These are phyloP conservation scores for Euwallacea fornicatus DNA, from an alignment of 1,140 invertebrate genomes.

Conservation along the genomic window DNA sequence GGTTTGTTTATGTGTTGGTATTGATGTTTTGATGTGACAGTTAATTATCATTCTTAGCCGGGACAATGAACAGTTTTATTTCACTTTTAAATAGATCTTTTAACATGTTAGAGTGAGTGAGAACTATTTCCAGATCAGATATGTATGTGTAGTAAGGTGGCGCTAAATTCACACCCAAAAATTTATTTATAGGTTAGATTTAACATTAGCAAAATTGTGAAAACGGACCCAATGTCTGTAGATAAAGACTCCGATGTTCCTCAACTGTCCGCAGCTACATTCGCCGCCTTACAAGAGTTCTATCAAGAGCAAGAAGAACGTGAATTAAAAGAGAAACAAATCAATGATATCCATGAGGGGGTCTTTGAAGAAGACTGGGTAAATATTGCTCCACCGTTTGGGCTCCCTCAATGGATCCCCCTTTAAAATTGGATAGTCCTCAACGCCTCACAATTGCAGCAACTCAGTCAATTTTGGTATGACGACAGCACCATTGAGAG, in stretches of 20 bases:
- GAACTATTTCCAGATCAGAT: too few species aligned
- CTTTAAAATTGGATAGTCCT: not conserved
- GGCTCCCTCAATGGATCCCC: not conserved
- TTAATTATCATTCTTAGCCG: too few species aligned
- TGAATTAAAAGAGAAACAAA: constrained; percentile 48
- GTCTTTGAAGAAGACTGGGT: constrained; percentile 86
- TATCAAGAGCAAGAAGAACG: constrained; percentile 71
- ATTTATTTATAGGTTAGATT: too few species aligned
- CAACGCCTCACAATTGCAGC: constrained; percentile 62
- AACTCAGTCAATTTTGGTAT: constrained; percentile 98
- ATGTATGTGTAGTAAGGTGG: too few species aligned
- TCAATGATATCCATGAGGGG: constrained; percentile 55
- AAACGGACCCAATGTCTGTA: constrained; percentile 3
- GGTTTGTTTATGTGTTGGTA: too few species aligned
- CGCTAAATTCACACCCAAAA: too few species aligned
- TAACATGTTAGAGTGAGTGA: too few species aligned
- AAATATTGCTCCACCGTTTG: constrained; percentile 40
- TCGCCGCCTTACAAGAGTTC: constrained; percentile 81
- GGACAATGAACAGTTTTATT: too few species aligned
- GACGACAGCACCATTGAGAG: constrained; percentile 71
- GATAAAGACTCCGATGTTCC: constrained; percentile 62
- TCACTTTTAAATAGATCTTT: too few species aligned
- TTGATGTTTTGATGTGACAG: too few species aligned
- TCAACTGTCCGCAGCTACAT: constrained; percentile 69
- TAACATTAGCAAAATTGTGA: too few species aligned